Percentiles rank a stretch among this genome's conserved stretches.
Evolutionary conservation across 2,888 invertebrate genomes (phyloP).

Genomic region (Pristionchus entomophagus): DNA sequence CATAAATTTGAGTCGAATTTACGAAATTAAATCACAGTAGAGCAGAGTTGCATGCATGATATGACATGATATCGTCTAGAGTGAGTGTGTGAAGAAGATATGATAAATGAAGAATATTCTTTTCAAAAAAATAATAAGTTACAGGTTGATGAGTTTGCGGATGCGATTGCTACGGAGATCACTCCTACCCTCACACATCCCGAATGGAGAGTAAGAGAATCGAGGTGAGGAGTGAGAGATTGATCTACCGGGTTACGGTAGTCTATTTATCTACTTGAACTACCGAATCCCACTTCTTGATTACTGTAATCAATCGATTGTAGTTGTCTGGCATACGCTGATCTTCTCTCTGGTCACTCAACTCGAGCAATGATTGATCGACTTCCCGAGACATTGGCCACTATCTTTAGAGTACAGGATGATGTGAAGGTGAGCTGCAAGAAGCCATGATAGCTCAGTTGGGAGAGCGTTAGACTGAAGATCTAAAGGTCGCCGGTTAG

Average conservation of each 20-base stretch:
- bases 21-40: too few species aligned
- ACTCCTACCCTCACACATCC: constrained; percentile 86
- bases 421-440: constrained; percentile 86
- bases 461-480: constrained; percentile 75
- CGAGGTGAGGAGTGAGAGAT: constrained; percentile 79
- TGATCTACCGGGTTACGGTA: not conserved
- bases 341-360: constrained; percentile 84
- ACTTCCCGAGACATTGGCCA: constrained; percentile 84
- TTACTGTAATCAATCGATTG: constrained; percentile 45
- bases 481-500: constrained; percentile 74
- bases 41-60: too few species aligned
- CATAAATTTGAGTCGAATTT: too few species aligned
- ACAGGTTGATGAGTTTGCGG: constrained; percentile 87
- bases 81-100: too few species aligned
- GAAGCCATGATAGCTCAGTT: constrained; percentile 68
- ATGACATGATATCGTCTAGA: too few species aligned
- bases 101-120: too few species aligned
- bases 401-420: constrained; percentile 91
- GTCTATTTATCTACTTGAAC: not conserved
- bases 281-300: not conserved
- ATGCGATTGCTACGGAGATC: constrained; percentile 87
- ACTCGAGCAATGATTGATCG: constrained; percentile 77
- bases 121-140: too few species aligned
- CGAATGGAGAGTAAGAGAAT: constrained; percentile 92
- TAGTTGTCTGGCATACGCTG: constrained; percentile 88